Percentiles rank a stretch among this genome's conserved stretches.
Conservation (phyloP, 2,888 invertebrate species). For the Meliscaeva auricollis region DNA sequence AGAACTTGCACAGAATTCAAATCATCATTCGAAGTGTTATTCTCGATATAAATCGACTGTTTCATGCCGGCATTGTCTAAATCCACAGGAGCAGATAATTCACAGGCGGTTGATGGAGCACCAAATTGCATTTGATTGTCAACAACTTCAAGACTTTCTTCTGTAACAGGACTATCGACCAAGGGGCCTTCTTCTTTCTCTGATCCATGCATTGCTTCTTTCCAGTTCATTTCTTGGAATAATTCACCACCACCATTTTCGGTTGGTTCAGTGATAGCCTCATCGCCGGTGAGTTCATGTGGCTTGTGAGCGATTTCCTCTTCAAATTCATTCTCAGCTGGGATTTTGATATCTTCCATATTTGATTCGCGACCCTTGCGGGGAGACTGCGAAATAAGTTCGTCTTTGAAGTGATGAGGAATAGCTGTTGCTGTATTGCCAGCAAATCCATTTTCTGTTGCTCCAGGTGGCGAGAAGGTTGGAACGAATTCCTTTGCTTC, state of each 20-base stretch:
- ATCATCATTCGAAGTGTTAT: constrained; percentile 76
- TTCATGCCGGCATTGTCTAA: constrained; percentile 79
- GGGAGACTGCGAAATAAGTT: constrained; percentile 89
- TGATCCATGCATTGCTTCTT: constrained; percentile 78
- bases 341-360: constrained; percentile 82
- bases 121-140: constrained; percentile 42
- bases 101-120: constrained; percentile 35
- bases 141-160: constrained; percentile 54
- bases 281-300: constrained; percentile 80
- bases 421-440: constrained; percentile 45
- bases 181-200: constrained; percentile 77
- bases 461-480: constrained; percentile 83
- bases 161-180: constrained; percentile 67
- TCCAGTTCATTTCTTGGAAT: constrained; percentile 77
- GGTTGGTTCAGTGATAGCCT: constrained; percentile 74
- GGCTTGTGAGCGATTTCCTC: constrained; percentile 82
- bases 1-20: constrained; percentile 82
- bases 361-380: constrained; percentile 86
- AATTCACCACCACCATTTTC: constrained; percentile 63
- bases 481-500: constrained; percentile 93
- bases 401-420: constrained; percentile 63
- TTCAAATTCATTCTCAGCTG: constrained; percentile 82
- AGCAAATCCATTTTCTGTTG: constrained; percentile 58
- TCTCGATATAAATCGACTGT: constrained; percentile 80
- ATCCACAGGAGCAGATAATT: constrained; percentile 62